Percentiles rank a stretch among this genome's conserved stretches.
Conservation (phyloP, 2,797 vertebrate genomes). For the Anguilla obscura region DNA sequence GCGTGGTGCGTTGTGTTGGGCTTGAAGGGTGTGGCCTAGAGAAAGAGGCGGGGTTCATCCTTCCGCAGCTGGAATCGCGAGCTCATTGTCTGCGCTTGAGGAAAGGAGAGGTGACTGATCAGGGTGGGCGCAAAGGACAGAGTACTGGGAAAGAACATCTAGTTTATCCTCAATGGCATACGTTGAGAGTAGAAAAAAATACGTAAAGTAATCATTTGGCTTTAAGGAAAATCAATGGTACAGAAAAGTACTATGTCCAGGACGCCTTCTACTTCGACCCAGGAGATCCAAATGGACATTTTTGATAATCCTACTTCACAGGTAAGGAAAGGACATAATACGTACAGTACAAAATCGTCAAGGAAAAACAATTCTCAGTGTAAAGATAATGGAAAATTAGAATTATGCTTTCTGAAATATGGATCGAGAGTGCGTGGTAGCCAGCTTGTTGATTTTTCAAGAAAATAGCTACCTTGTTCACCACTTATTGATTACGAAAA, state of each 20-base stretch:
- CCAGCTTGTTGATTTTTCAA: not conserved
- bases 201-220: slow-evolving; percentile 40
- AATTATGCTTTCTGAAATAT: not conserved
- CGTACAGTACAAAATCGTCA: not conserved
- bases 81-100: slow-evolving; percentile 37
- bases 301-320: slow-evolving; percentile 89
- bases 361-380: not conserved
- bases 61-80: slow-evolving; percentile 68
- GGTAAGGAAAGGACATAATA: slow-evolving; percentile 70
- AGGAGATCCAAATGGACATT: slow-evolving; percentile 99
- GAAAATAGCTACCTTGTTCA: not conserved
- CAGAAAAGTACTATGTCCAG: slow-evolving; percentile 97
- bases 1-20: slow-evolving; percentile 54
- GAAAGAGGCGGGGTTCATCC: slow-evolving; percentile 60
- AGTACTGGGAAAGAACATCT: slow-evolving; percentile 47
- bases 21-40: slow-evolving; percentile 60
- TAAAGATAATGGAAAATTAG: not conserved
- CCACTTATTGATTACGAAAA: not conserved
- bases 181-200: slow-evolving; percentile 48
- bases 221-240: slow-evolving; percentile 88
- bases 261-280: slow-evolving; percentile 93
- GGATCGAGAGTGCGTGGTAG: not conserved
- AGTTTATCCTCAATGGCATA: slow-evolving; percentile 37
- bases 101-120: slow-evolving; percentile 33
- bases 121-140: slow-evolving; percentile 43